A percentile compares a stretch with the other conserved stretches of the same genome.
Evolutionary conservation across 2,888 invertebrate species (phyloP).

Genomic region (Chelonus formosanus): DNA sequence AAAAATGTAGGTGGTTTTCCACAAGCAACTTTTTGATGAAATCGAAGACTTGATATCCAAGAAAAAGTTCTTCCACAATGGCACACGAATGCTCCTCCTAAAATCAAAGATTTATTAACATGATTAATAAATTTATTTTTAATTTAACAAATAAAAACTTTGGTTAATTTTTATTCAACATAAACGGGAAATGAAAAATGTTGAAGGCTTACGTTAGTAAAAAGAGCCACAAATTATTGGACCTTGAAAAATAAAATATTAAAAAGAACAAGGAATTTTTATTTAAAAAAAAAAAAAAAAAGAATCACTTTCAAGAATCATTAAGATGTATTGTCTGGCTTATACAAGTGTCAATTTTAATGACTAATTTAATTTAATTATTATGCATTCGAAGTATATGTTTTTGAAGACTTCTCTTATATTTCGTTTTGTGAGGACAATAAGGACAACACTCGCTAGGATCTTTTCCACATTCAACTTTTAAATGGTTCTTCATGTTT

Average conservation of each 20-base stretch:
- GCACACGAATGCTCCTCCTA: conserved; percentile 47
- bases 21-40: conserved; percentile 55
- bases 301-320: no score
- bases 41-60: conserved; percentile 55
- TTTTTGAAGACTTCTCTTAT: conserved; percentile 67
- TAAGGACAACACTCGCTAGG: conserved; percentile 69
- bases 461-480: conserved; percentile 70
- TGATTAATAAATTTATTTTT: conserved; percentile 24
- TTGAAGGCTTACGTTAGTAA: no score
- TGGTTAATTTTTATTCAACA: no score
- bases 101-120: conserved; percentile 39
- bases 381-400: conserved; percentile 64
- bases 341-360: background rate
- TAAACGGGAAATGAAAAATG: no score
- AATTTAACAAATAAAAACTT: no score
- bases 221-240: no score
- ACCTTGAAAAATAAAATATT: no score
- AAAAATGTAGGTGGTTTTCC: conserved; percentile 55
- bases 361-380: conserved; percentile 33
- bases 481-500: conserved; percentile 69
- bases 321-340: background rate
- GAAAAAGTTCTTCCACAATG: conserved; percentile 52
- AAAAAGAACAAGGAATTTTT: no score
- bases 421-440: conserved; percentile 67
- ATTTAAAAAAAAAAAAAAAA: no score